Base-by-base conservation (phyloP, 2,113 vertebrate genomes). In the Bubo blakistoni region DNA sequence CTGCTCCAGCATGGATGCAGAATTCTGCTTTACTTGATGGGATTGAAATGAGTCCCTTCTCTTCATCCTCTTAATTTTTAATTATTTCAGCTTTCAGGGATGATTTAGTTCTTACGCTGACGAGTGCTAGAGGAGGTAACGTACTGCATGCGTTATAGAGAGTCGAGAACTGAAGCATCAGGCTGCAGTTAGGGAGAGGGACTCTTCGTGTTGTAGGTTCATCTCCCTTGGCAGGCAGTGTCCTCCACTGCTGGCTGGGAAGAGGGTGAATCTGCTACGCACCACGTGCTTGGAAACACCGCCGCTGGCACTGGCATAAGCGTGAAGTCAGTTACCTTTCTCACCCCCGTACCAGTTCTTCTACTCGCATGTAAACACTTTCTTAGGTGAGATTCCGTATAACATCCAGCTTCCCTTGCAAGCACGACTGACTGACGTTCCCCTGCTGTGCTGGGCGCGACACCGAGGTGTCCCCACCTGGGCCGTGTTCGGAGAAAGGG, bases 341-440 rank as follows among this genome's bases (percentile, higher is more conserved):
- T 63, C 69, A 27, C 40, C 40, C n/a, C 32, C 61, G 6, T 6
- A 17, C 63, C 0, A 0, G 38, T 38, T 57, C 42, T 92, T 63
- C 46, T 46, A 1, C 55, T 81, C 6, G 0, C 21, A 29, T 6
- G 22, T 4, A 18, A 63, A 32, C 14, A 2, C 62, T 79, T 71
- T 4, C 6, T 24, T 24, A 2, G 0, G 0, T 42, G n/a, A 86
- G 22, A 16, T 38, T 49, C 84, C 67, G 10, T 69, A 1, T 51
- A 16, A 4, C 40, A 29, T 30, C 32, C 11, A 21, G 13, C 62
- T 42, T 65, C 40, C 65, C 46, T 25, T 47, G 13, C 55, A n/a
- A 54, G 29, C 18, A 9, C 7, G 13, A 20, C 52, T 25, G 66
- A 8, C 13, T 32, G n/a, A 11, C 34, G 57, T 59, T 62, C 13